Evolutionary conservation across 1,140 invertebrate species (phyloP).

Genomic region (Cyrtorhinus lividipennis): DNA sequence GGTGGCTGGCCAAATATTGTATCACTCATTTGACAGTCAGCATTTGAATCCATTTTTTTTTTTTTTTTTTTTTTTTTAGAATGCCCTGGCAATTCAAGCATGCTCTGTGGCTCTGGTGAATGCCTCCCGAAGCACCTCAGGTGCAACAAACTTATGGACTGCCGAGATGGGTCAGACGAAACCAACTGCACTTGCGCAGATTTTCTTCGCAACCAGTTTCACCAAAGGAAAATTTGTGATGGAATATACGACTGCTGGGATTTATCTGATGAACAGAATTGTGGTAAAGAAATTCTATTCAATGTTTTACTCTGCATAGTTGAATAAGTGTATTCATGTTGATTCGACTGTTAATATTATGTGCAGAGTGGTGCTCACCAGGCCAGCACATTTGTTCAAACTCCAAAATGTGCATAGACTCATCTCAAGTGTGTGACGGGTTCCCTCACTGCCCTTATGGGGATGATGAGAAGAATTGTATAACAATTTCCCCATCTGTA

Average conservation of each 20-base stretch:
- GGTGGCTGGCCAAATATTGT: no score
- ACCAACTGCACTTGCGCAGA: constrained; percentile 59
- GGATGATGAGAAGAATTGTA: constrained; percentile 67
- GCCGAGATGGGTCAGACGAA: constrained; percentile 54
- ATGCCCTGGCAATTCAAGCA: constrained; percentile 11
- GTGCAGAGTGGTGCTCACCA: constrained; percentile 54
- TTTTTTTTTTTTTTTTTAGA: constrained; percentile 26
- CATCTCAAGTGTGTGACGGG: constrained; percentile 54
- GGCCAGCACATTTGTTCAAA: constrained; percentile 60
- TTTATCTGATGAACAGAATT: constrained; percentile 60
- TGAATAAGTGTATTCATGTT: no score
- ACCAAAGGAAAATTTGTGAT: constrained; percentile 63
- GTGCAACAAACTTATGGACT: constrained; percentile 62
- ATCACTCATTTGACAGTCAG: no score
- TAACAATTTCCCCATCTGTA: constrained; percentile 29
- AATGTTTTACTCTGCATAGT: no score
- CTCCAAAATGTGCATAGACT: constrained; percentile 49
- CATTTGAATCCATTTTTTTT: no score
- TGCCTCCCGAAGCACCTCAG: constrained; percentile 49
- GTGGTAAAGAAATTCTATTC: constrained; percentile 42
- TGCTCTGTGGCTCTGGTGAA: constrained; percentile 42
- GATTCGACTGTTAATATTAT: background rate
- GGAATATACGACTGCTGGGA: constrained; percentile 65
- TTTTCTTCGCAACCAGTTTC: constrained; percentile 49
- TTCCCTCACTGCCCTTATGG: constrained; percentile 58